Evolutionary conservation across 2,113 vertebrate genomes (phyloP), one percentile per base, ranked within the genome.

Genomic region (Salvator merianae): DNA sequence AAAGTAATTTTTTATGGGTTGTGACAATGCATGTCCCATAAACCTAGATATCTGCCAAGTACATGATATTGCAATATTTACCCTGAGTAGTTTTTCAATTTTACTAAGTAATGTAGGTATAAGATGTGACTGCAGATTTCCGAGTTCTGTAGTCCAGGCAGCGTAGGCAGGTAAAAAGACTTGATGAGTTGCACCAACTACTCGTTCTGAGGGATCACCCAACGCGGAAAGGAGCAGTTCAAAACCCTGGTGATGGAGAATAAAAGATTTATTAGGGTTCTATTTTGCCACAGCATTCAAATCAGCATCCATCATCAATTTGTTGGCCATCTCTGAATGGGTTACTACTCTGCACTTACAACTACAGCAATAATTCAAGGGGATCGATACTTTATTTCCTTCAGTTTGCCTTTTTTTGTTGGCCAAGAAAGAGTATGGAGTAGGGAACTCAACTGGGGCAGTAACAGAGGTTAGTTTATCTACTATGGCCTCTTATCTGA

Each of bases 121-220:
- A 78, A 99, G 98, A 89, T 97, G 96, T 82, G 96, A 97, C 88
- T 99, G 97, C 84, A 99, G 91, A 79, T 97, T 98, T 84, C 98
- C 97, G 86, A 99, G 94, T 92, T 99, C 99, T 86, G 97, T 98
- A 65, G 98, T 98, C 99, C 99, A 99, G 76, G 98, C 98, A 90
- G 99, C 98, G 1, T 99, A 99, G 63, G 99, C 99, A 81, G 99
- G 99, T 90, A 99, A 97, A 94, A 99, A 99, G 28, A 99, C 99
- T 92, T 99, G 99, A 93, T 99, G 99, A 50, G 98, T 98, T 71
- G 99, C 98, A 93, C 93, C 97, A 92, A 99, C 97, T 75, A 99
- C 98, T 86, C 98, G 95, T 93, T 99, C 99, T 26, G 99, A 99
- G 40, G 98, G 98, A 86, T 99, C 99, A 32, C 97, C 97, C 85